Conservation (phyloP, 2,113 vertebrate genomes). For the Falcunculus frontatus region DNA sequence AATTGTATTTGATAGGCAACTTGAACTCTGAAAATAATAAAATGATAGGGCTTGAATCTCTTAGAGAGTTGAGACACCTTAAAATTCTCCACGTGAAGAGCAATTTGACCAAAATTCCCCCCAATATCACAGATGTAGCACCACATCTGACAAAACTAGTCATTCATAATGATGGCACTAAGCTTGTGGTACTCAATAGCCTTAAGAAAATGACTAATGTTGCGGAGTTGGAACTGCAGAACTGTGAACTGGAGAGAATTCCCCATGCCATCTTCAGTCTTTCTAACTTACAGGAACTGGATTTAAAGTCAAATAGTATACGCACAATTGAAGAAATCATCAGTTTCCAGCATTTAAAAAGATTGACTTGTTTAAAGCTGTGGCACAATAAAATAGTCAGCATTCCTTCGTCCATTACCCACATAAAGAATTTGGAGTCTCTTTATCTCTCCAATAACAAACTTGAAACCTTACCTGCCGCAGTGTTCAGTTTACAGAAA, state of each 20-base stretch:
- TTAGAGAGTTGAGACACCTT: slow-evolving; percentile 91
- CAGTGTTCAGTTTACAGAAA: slow-evolving; percentile 93
- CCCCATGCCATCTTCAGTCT: slow-evolving; percentile 98
- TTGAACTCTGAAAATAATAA: slow-evolving; percentile 99
- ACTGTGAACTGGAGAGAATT: slow-evolving; percentile 96
- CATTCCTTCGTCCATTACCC: slow-evolving; percentile 92
- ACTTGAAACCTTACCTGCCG: slow-evolving; percentile 86
- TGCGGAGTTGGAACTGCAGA: slow-evolving; percentile 90
- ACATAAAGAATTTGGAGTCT: slow-evolving; percentile 92
- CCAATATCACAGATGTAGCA: slow-evolving; percentile 95
- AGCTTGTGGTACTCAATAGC: slow-evolving; percentile 94
- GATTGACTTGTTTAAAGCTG: slow-evolving; percentile 92
- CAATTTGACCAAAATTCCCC: slow-evolving; percentile 97
- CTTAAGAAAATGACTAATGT: slow-evolving; percentile 99
- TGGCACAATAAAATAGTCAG: slow-evolving; percentile 98
- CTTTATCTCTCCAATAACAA: slow-evolving; percentile 97
- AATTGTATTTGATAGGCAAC: slow-evolving; percentile 92
- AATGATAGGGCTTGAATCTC: slow-evolving; percentile 96
- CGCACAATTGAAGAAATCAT: slow-evolving; percentile 97
- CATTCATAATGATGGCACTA: slow-evolving; percentile 96
- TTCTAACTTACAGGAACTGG: slow-evolving; percentile 93
- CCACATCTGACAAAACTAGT: slow-evolving; percentile 92
- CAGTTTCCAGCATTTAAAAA: slow-evolving; percentile 97
- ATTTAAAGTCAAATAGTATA: slow-evolving; percentile 96
- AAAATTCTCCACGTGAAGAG: slow-evolving; percentile 95